A percentile compares a stretch with the other conserved stretches of the same genome.
These are phyloP conservation scores for Gryllus longicercus DNA, from an alignment of 2,888 invertebrate genomes.

Conservation along the genomic window DNA sequence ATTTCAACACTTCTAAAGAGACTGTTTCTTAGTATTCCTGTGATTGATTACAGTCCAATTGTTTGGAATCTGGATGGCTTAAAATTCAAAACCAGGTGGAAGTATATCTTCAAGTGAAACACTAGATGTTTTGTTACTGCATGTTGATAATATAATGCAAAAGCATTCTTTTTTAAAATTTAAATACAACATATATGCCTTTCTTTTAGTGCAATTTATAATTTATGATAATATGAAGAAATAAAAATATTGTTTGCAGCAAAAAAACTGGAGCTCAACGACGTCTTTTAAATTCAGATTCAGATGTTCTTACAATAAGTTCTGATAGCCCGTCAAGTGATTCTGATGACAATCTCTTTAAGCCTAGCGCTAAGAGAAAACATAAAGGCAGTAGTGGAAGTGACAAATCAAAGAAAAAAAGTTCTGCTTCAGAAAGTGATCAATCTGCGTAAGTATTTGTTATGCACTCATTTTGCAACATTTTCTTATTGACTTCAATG, in stretches of 20 bases:
- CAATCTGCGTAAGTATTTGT: slow-evolving; percentile 33
- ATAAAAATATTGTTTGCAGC: not conserved
- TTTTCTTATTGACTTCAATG: not conserved
- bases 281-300: slow-evolving; percentile 21
- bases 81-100: too few relatives aligned
- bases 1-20: too few relatives aligned
- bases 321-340: slow-evolving; percentile 11
- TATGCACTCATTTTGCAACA: not conserved
- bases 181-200: too few relatives aligned
- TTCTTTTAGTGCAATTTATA: too few relatives aligned
- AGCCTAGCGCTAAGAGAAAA: not conserved
- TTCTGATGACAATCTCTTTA: slow-evolving; percentile 22
- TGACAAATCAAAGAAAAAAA: slow-evolving; percentile 24
- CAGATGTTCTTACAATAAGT: not conserved
- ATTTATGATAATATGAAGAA: not conserved
- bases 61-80: too few relatives aligned
- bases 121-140: too few relatives aligned
- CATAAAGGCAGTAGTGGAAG: not conserved
- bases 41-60: too few relatives aligned
- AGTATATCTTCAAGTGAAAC: too few relatives aligned
- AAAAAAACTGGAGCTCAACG: not conserved
- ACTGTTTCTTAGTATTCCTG: too few relatives aligned
- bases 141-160: too few relatives aligned
- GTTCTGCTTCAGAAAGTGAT: slow-evolving; percentile 39
- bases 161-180: too few relatives aligned